Evolutionary conservation across 1,140 invertebrate genomes (phyloP).

Genomic region (Stenopsyche tienmushanensis): DNA sequence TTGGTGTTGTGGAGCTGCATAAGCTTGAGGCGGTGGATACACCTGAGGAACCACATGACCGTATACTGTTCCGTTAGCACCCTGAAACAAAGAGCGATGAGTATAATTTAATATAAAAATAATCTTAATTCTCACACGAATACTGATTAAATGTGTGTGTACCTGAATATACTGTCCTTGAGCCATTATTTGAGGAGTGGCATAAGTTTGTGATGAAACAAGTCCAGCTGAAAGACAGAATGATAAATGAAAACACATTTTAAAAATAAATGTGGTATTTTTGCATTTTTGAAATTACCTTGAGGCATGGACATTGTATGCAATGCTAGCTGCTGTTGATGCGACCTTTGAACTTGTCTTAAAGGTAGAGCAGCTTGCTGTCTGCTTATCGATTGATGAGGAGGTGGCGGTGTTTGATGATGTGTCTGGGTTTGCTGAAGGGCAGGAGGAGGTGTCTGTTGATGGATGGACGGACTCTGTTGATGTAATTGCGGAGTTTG

Average conservation of each 20-base stretch:
- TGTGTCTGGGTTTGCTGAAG: conserved; percentile 15
- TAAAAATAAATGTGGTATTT: neutral
- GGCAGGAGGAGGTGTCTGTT: conserved; percentile 18
- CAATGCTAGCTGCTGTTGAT: conserved; percentile 21
- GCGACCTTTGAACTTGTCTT: conserved; percentile 20
- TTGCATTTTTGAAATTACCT: conserved; percentile 3
- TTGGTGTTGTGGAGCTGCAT: conserved; percentile 12
- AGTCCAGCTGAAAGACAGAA: conserved; percentile 20
- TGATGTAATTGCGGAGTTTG: conserved; percentile 15
- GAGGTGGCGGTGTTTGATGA: conserved; percentile 25
- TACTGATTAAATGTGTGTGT: neutral
- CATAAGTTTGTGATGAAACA: conserved; percentile 32
- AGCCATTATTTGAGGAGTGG: conserved; percentile 32
- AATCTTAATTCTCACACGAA: neutral
- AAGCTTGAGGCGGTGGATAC: conserved; percentile 26
- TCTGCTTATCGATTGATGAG: conserved; percentile 22
- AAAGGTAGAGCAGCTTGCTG: conserved; percentile 21
- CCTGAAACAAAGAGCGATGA: conserved; percentile 20
- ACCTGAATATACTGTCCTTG: conserved; percentile 37
- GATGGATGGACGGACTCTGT: conserved; percentile 19
- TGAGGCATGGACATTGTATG: conserved; percentile 21
- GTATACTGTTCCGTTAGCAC: conserved; percentile 34
- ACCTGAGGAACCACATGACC: conserved; percentile 28
- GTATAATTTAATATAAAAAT: conserved; percentile 3
- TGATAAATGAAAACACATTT: neutral